phyloP scores from a whole-genome alignment of 2,888 invertebrate genomes.

The Drosophila stalkeri region DNA sequence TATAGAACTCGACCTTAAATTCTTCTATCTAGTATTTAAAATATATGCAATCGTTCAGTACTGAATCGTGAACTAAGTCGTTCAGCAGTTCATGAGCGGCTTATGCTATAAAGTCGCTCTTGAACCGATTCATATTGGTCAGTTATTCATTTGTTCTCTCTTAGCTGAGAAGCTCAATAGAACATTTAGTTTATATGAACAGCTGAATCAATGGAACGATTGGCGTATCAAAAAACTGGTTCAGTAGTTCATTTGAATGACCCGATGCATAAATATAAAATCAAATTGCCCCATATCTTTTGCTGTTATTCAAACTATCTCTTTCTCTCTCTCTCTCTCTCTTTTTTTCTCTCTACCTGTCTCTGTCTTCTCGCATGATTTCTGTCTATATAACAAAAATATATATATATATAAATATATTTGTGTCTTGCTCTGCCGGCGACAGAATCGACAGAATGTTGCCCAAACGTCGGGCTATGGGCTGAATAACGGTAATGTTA shows the following conservation, averaged over 20 bases:
- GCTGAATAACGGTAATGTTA: constrained; percentile 74
- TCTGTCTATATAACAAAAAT: constrained; percentile 17
- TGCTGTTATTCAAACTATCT: constrained; percentile 2
- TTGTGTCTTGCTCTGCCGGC: constrained; percentile 33
- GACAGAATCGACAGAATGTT: constrained; percentile 84
- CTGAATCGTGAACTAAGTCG: neutral
- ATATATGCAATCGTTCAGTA: neutral
- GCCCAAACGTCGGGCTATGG: constrained; percentile 83
- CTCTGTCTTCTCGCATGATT: constrained; percentile 15
- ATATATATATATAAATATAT: constrained; percentile 11
- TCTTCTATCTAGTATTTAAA: too few species aligned
- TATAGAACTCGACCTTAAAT: too few species aligned
- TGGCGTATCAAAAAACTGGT: neutral
- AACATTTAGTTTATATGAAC: neutral
- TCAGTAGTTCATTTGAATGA: neutral
- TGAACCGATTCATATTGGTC: neutral
- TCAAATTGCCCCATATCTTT: neutral
- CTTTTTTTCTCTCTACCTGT: neutral
- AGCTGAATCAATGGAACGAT: neutral
- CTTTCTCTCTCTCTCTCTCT: neutral
- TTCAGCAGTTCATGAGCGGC: neutral
- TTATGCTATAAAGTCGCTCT: neutral
- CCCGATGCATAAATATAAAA: neutral
- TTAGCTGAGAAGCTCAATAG: neutral
- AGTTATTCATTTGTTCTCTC: neutral